Evolutionary conservation across 2,113 vertebrate genomes (phyloP), one percentile per base, ranked within the genome.

Genomic region (Gallinago media): DNA sequence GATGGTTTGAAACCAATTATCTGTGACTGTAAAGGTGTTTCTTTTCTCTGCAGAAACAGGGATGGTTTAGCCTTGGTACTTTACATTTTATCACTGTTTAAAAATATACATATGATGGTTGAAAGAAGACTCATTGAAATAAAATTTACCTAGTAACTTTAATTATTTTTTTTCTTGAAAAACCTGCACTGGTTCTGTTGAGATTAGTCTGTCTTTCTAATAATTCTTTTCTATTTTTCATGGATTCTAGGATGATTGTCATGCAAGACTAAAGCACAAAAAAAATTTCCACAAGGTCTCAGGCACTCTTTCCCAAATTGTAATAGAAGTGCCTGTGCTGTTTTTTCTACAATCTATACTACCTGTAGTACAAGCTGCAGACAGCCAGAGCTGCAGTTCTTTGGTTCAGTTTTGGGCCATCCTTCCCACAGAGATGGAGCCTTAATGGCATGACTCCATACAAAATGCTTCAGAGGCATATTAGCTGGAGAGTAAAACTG

Each of bases 11-110:
- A 91, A 93, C 15, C 4, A 61, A 36, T 49, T 70, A 42, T 16
- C 12, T 3, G 0, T 20, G 26, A 47, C 20, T 71, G 10, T 18
- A 74, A 66, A 81, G 3, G 2, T 54, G 49, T 21, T 15, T 0
- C 36, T 71, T 42, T 85, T 32, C 19, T 86, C 40, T 62, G 29
- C 8, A 67, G 31, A 81, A 84, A 47, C 2, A 46, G 4, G 16
- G 16, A 44, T 67, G 3, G 21, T 40, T 72, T 56, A 54, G 31
- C 18, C 18, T 4, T 70, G 59, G 7, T n/a, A 58, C 78, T 78
- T 92, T 47, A 13, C 46, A 65, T 65, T 61, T 44, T 66, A 17
- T 42, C 17, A 36, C 46, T 49, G 20, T 81, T 92, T 85, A 21
- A 87, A 77, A 65, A 68, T 29, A 66, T 18, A 31, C 19, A 56